Evolutionary conservation across 2,888 invertebrate genomes (phyloP), one percentile per base, ranked within the genome.

Genomic region (Tipula helvola): DNA sequence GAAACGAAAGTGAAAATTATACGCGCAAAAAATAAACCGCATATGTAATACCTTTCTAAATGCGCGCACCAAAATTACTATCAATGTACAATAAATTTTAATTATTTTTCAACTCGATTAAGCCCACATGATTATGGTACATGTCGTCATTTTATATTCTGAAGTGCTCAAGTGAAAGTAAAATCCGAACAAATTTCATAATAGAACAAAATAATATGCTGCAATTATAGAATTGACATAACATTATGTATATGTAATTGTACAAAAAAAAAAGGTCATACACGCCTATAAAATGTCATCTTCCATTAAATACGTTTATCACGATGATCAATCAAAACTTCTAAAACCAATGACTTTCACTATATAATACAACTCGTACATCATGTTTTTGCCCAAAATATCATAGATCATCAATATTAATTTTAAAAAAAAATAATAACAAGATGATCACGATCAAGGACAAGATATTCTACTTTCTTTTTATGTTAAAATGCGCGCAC

Each of bases 361-460:
- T 10, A 28, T 71, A 71, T 12, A 28, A 28, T 1, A 28, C 28
- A 28, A 28, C 28, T 28, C 28, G 28, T 28, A 28, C 28, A 71
- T 71, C 71, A 71, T 71, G 71, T 71, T 71, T 71, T 28, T 28
- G 10, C 28, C 10, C 28, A 28, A 71, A 71, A 71, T 28, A 71
- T 28, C 71, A 71, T 71, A 18, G 71, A 71, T 71, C 71, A 71
- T 71, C 71, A 71, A 39, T 39, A 2, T 39, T 28, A 28, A 71
- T 28, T 71, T 71, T 28, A 1, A 28, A 28, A 28, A n/a, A 28
- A 28, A 28, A 71, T 71, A 71, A 71, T 71, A 71, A 71, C 71
- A 71, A 71, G 71, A 71, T 71, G 71, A 71, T 71, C 71, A 71
- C 71, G 71, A 71, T 71, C 71, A 71, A 71, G 71, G 71, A 71